phyloP scores from a whole-genome alignment of 2,888 invertebrate genomes.

The Cephonodes hylas region DNA sequence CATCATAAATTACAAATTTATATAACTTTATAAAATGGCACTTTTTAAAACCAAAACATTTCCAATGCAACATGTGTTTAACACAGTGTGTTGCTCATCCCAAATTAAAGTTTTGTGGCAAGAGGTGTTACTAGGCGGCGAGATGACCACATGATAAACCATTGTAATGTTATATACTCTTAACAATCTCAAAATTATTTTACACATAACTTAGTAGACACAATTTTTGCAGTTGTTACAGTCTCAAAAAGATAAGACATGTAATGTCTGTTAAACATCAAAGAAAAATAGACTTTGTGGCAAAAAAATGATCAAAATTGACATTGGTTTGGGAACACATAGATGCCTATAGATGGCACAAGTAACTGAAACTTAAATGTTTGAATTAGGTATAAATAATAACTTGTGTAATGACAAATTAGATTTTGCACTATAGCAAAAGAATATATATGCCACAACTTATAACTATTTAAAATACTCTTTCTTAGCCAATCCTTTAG shows the following conservation, averaged over 20 bases:
- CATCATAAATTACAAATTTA: conserved; percentile 23
- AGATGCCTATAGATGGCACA: too few species aligned
- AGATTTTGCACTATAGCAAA: background rate
- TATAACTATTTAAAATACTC: background rate
- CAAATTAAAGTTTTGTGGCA: conserved; percentile 2
- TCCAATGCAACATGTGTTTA: conserved; percentile 26
- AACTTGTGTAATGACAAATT: background rate
- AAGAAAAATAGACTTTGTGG: too few species aligned
- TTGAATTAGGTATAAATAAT: background rate
- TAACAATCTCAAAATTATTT: background rate
- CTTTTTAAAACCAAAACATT: conserved; percentile 26
- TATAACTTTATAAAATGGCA: conserved; percentile 25
- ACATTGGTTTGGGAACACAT: too few species aligned
- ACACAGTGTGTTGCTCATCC: conserved; percentile 11
- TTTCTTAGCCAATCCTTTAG: background rate
- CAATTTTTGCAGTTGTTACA: background rate
- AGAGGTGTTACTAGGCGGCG: background rate
- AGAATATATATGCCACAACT: too few species aligned
- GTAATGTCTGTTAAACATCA: background rate
- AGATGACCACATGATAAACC: background rate
- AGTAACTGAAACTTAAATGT: too few species aligned
- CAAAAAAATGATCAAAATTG: too few species aligned
- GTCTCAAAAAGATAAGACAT: background rate
- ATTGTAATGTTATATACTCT: background rate
- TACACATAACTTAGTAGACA: background rate